Evolutionary conservation across 2,888 invertebrate genomes (phyloP).

Genomic region (Pyrgus malvae): DNA sequence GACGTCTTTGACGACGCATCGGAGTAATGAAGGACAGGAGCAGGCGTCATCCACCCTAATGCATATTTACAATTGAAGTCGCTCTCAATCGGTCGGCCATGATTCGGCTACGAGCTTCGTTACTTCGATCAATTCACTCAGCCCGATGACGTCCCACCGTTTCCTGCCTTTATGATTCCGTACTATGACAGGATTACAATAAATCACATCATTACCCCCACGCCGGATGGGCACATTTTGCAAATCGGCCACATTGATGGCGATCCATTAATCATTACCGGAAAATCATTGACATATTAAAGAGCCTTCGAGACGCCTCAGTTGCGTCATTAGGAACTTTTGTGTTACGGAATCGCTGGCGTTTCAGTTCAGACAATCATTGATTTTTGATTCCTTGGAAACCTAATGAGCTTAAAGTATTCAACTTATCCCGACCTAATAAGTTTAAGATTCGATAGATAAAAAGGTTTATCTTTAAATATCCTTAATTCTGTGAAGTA

Average conservation of each 20-base stretch:
- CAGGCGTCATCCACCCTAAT: conserved; percentile 43
- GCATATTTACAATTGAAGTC: conserved; percentile 30
- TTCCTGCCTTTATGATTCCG: conserved; percentile 48
- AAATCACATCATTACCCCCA: conserved; percentile 34
- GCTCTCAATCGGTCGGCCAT: conserved; percentile 6
- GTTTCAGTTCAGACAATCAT: conserved; percentile 2
- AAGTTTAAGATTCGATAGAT: too few species aligned
- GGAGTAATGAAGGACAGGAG: conserved; percentile 63
- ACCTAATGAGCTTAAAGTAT: conserved; percentile 10
- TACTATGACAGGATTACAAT: conserved; percentile 39
- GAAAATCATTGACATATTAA: conserved; percentile 24
- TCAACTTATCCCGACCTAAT: conserved; percentile 12
- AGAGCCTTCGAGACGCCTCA: conserved; percentile 3
- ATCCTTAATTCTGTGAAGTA: too few species aligned
- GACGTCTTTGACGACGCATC: conserved; percentile 70
- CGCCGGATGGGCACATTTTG: conserved; percentile 32
- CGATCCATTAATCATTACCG: conserved; percentile 24
- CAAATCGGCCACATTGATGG: conserved; percentile 28
- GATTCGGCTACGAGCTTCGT: conserved; percentile 19
- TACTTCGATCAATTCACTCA: conserved; percentile 27
- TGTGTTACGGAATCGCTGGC: conserved; percentile 13
- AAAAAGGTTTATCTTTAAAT: too few species aligned
- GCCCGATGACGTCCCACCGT: conserved; percentile 25
- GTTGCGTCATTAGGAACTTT: conserved; percentile 11
- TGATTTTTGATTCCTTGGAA: conserved; percentile 5